Conservation (phyloP, 2,888 invertebrate genomes). For the Prenolepis imparis region DNA sequence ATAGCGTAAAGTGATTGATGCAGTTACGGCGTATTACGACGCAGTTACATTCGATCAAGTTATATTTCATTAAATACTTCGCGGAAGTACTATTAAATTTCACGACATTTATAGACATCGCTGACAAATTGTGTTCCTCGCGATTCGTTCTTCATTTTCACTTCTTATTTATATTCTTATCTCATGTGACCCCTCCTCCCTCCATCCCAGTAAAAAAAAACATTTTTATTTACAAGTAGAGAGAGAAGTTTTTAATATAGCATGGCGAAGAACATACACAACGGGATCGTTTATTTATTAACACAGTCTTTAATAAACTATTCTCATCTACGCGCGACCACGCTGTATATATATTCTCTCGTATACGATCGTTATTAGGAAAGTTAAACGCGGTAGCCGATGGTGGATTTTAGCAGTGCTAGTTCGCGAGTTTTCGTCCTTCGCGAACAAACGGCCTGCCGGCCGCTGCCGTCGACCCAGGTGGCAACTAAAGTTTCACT, state of each 20-base stretch:
- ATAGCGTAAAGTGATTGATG: conserved; percentile 51
- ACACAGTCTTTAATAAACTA: not conserved
- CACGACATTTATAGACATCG: conserved; percentile 20
- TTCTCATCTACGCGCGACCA: not conserved
- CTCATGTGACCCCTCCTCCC: not conserved
- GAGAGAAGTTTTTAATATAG: not conserved
- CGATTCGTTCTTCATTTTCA: not conserved
- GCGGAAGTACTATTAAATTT: conserved; percentile 40
- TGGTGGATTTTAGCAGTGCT: conserved; percentile 26
- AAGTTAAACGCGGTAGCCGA: conserved; percentile 7
- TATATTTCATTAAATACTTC: conserved; percentile 41
- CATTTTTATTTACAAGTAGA: not conserved
- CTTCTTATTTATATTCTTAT: not conserved
- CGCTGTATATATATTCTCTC: not conserved
- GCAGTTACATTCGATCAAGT: conserved; percentile 43
- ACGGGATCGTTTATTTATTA: conserved; percentile 24
- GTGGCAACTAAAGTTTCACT: conserved; percentile 72
- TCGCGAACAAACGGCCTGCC: conserved; percentile 31
- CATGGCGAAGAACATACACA: not conserved
- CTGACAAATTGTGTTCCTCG: conserved; percentile 19
- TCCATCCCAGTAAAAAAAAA: not conserved
- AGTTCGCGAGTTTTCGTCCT: conserved; percentile 36
- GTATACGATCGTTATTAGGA: conserved; percentile 1
- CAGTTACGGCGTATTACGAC: conserved; percentile 24
- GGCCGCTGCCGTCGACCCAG: conserved; percentile 48